Evolutionary conservation across 2,113 vertebrate species (phyloP).

Genomic region (Protomyctophum bolini): DNA sequence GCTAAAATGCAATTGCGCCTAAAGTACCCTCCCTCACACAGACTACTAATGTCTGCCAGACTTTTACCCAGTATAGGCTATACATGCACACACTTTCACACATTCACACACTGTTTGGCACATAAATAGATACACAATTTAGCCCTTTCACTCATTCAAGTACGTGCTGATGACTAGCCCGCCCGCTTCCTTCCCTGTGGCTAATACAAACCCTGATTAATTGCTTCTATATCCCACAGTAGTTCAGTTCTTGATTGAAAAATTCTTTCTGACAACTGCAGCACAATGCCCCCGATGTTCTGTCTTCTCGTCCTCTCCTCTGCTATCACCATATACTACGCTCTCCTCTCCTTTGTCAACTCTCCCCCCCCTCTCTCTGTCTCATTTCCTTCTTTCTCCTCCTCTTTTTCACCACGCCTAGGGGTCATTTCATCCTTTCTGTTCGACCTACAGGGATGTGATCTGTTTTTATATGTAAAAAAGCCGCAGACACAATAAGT

Average conservation of each 20-base stretch:
- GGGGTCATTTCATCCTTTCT: constrained; percentile 27
- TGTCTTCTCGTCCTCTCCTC: constrained; percentile 12
- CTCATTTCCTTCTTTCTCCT: background rate
- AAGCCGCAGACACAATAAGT: too few species aligned
- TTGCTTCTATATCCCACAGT: constrained; percentile 45
- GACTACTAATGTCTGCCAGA: too few species aligned
- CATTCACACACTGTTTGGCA: background rate
- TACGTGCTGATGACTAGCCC: constrained; percentile 6
- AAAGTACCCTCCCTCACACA: too few species aligned
- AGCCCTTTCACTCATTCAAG: background rate
- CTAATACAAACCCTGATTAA: constrained; percentile 46
- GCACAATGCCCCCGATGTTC: constrained; percentile 1
- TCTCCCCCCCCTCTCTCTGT: constrained; percentile 1
- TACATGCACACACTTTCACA: background rate
- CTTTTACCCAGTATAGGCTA: too few species aligned
- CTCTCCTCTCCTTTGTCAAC: background rate
- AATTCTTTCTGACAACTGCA: constrained; percentile 44
- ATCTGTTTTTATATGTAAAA: constrained; percentile 22
- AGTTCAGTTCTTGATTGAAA: constrained; percentile 51
- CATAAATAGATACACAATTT: too few species aligned
- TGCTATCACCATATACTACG: background rate
- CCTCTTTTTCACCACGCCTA: constrained; percentile 13
- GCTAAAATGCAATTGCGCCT: too few species aligned
- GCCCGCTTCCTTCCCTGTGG: constrained; percentile 1
- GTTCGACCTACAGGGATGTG: background rate